Conservation (phyloP, 2,113 vertebrate species). For the Pterocles gutturalis region DNA sequence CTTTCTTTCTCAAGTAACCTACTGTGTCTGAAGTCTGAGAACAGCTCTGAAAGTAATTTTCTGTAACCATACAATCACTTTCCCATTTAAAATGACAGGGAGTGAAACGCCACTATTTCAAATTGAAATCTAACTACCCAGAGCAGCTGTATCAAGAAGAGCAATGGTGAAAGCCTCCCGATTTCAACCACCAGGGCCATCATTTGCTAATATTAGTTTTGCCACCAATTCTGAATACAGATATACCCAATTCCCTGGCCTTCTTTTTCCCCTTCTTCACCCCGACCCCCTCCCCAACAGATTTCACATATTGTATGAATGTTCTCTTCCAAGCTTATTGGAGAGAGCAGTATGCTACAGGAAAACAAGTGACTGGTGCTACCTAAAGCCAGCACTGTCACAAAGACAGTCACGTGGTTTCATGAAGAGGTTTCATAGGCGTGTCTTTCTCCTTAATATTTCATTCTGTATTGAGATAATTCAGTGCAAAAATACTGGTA, state of each 20-base stretch:
- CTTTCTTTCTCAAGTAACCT: neutral
- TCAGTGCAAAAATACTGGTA: neutral
- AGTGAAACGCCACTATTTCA: neutral
- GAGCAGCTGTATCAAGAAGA: neutral
- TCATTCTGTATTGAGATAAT: neutral
- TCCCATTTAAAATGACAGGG: neutral
- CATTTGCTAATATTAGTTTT: neutral
- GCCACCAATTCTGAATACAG: neutral
- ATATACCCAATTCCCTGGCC: neutral
- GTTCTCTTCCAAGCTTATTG: neutral
- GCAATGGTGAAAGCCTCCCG: accelerated
- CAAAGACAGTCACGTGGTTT: accelerated
- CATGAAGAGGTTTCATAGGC: neutral
- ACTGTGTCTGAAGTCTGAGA: neutral
- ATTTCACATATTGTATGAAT: neutral
- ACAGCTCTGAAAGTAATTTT: neutral
- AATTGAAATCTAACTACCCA: neutral
- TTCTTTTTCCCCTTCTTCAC: neutral
- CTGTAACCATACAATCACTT: neutral
- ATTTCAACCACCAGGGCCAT: neutral
- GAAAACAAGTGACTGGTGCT: accelerated
- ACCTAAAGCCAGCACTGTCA: neutral
- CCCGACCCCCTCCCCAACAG: accelerated
- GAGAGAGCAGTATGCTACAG: neutral
- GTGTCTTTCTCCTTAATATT: neutral